These are phyloP conservation scores for Urosaurus nigricauda DNA, from an alignment of 2,797 vertebrate genomes.

Conservation along the genomic window DNA sequence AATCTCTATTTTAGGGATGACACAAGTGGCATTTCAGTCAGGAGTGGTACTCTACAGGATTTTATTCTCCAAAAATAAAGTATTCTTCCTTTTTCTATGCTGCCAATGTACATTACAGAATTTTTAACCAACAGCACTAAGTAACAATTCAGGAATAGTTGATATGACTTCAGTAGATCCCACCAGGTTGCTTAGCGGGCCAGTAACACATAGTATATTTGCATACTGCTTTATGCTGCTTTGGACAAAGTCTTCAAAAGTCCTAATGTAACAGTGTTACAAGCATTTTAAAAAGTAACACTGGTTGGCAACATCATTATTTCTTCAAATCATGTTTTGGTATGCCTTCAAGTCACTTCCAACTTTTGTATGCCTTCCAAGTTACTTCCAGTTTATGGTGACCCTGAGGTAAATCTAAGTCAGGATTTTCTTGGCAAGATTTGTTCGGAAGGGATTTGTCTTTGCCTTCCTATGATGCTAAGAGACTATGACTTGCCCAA, in stretches of 20 bases:
- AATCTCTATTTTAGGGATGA: slow-evolving; percentile 59
- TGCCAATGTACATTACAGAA: background rate
- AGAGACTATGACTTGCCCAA: too few species aligned
- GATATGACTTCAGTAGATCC: background rate
- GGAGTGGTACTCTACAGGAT: slow-evolving; percentile 20
- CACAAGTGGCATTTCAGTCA: slow-evolving; percentile 65
- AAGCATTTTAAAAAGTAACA: background rate
- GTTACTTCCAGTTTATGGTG: too few species aligned
- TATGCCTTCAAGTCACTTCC: too few species aligned
- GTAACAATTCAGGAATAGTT: background rate
- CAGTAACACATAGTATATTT: background rate
- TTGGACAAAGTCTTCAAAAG: background rate
- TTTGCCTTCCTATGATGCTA: too few species aligned
- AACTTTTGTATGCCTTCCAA: too few species aligned
- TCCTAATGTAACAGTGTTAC: too few species aligned
- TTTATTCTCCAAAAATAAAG: slow-evolving; percentile 34
- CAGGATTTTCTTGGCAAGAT: too few species aligned
- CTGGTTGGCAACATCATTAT: too few species aligned
- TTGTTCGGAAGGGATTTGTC: too few species aligned
- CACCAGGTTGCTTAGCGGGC: background rate
- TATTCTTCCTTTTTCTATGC: slow-evolving; percentile 18
- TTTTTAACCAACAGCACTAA: background rate
- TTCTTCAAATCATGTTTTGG: background rate
- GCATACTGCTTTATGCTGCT: background rate
- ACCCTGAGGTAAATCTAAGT: too few species aligned